Conservation (phyloP, 2,888 invertebrate genomes). For the Oscheius sp. region DNA sequence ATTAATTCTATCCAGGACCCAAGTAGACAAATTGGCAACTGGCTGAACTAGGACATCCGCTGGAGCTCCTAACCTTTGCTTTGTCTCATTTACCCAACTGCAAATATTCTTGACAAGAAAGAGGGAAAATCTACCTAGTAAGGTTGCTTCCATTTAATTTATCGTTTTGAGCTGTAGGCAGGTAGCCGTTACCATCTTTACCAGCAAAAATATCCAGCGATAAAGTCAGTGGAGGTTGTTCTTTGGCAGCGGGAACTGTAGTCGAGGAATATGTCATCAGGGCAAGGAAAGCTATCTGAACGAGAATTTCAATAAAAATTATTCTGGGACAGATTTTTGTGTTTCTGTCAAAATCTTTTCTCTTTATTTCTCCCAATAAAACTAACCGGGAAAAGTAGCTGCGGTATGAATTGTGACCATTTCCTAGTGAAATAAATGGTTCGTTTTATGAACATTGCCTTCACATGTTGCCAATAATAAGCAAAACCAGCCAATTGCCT, state of each 20-base stretch:
- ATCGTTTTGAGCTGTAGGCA: slow-evolving; percentile 8
- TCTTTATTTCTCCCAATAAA: not conserved
- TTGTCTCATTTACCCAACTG: slow-evolving; percentile 14
- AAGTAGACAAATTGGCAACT: slow-evolving; percentile 16
- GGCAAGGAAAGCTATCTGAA: slow-evolving; percentile 48
- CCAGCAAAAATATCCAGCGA: slow-evolving; percentile 40
- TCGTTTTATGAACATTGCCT: slow-evolving; percentile 60
- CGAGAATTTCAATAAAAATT: not conserved
- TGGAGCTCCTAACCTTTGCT: not conserved
- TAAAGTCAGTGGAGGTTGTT: slow-evolving; percentile 49
- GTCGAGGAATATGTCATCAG: slow-evolving; percentile 51
- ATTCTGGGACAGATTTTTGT: too few species aligned
- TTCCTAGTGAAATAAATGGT: slow-evolving; percentile 52
- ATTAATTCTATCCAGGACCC: slow-evolving; percentile 23
- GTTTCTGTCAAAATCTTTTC: too few species aligned
- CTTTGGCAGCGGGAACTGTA: slow-evolving; percentile 50
- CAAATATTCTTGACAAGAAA: not conserved
- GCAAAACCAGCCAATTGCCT: slow-evolving; percentile 44
- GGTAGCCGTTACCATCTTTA: slow-evolving; percentile 17
- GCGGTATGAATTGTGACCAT: slow-evolving; percentile 62
- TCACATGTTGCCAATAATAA: slow-evolving; percentile 44
- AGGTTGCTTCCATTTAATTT: not conserved
- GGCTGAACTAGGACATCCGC: slow-evolving; percentile 2
- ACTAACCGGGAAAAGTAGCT: slow-evolving; percentile 53
- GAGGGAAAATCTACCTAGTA: slow-evolving; percentile 3